Percentiles rank a stretch among this genome's conserved stretches.
Evolutionary conservation across 1,140 invertebrate genomes (phyloP).

Genomic region (Meloidogyne floridensis): DNA sequence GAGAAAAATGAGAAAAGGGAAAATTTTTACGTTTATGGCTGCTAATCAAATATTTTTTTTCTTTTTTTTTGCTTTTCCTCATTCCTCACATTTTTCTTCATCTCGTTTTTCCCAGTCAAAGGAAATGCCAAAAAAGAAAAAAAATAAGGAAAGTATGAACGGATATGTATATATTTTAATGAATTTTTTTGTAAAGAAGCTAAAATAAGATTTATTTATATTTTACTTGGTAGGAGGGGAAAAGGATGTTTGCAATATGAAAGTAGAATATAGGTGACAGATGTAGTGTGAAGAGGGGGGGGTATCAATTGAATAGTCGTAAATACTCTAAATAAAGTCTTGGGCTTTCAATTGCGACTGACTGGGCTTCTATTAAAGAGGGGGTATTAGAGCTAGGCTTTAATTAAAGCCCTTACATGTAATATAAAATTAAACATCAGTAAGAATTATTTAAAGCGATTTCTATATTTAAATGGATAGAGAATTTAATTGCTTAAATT

Average conservation of each 20-base stretch:
- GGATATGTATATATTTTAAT: neutral
- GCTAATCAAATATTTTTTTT: conserved; percentile 8
- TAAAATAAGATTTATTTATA: neutral
- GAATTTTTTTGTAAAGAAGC: neutral
- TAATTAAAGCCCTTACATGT: no score
- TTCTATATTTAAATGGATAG: no score
- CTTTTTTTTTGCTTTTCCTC: neutral
- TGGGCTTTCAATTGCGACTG: no score
- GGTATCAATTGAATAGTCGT: no score
- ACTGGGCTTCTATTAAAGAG: no score
- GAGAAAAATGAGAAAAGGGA: neutral
- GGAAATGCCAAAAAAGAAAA: conserved; percentile 7
- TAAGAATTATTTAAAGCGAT: no score
- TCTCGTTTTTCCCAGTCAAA: neutral
- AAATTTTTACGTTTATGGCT: neutral
- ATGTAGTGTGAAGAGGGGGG: no score
- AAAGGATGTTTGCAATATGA: neutral
- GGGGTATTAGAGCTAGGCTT: no score
- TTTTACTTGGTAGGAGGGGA: neutral
- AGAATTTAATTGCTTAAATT: no score
- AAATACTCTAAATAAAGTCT: no score
- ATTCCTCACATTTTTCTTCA: neutral
- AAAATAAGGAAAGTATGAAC: neutral
- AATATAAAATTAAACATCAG: no score
- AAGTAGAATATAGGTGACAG: neutral